These are phyloP conservation scores for Nylanderia fulva DNA, from an alignment of 1,140 invertebrate species.

Conservation along the genomic window DNA sequence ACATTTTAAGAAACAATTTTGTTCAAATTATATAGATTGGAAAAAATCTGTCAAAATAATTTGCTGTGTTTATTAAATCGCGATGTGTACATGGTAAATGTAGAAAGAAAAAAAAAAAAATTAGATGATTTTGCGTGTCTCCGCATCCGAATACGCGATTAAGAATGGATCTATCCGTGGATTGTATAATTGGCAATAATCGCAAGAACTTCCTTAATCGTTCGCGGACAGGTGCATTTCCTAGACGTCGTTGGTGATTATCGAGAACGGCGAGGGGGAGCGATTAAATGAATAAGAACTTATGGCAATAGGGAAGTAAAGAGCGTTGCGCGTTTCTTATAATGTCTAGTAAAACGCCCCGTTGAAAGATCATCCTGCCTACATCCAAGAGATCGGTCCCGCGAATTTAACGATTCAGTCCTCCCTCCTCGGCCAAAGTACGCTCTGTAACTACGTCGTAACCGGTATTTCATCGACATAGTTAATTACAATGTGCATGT, in stretches of 20 bases:
- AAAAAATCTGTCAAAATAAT: not conserved
- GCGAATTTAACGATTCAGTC: conserved; percentile 69
- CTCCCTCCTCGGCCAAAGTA: conserved; percentile 55
- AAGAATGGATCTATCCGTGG: conserved; percentile 38
- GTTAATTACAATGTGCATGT: conserved; percentile 58
- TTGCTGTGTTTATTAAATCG: not conserved
- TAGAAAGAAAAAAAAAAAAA: too few relatives aligned
- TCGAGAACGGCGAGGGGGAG: conserved; percentile 22
- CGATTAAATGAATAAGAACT: conserved; percentile 68
- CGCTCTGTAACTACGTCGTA: conserved; percentile 57
- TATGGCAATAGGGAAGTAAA: conserved; percentile 65
- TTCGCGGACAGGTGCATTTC: conserved; percentile 57
- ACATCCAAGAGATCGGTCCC: conserved; percentile 25
- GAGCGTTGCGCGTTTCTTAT: conserved; percentile 55
- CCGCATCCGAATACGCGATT: conserved; percentile 1
- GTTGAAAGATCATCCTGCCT: conserved; percentile 59
- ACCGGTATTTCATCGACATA: conserved; percentile 45
- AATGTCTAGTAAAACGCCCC: conserved; percentile 65
- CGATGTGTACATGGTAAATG: not conserved
- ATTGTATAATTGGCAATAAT: conserved; percentile 37
- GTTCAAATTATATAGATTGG: not conserved
- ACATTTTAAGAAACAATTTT: not conserved
- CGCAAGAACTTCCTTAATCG: conserved; percentile 57
- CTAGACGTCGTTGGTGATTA: conserved; percentile 60
- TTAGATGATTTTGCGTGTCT: not conserved